These are phyloP conservation scores for Amblyraja radiata DNA, from an alignment of 2,797 vertebrate species.

Conservation along the genomic window DNA sequence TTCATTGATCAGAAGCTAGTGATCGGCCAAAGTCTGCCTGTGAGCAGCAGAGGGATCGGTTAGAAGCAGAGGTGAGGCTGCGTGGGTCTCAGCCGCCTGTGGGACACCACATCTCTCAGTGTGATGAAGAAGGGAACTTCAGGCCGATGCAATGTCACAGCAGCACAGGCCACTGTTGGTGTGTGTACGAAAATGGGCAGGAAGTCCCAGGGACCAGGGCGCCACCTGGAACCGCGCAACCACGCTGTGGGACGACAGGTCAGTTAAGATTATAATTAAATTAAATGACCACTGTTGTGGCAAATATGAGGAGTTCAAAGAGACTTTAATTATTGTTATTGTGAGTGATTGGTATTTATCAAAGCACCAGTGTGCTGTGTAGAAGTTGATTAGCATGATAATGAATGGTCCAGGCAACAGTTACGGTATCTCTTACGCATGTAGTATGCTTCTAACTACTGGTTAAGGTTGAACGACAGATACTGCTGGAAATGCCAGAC, in stretches of 20 bases:
- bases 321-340: background rate
- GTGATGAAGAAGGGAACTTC: slow-evolving; percentile 61
- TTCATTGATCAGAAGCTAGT: background rate
- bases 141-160: slow-evolving; percentile 66
- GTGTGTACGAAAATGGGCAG: slow-evolving; percentile 63
- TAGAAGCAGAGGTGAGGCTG: slow-evolving; percentile 37
- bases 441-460: no score
- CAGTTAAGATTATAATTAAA: background rate
- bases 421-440: no score
- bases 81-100: slow-evolving; percentile 10
- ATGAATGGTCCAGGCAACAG: no score
- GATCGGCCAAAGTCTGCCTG: background rate
- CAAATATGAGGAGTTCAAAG: background rate
- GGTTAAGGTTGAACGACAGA: no score
- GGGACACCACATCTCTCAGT: slow-evolving; percentile 52
- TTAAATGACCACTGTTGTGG: background rate
- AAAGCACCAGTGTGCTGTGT: no score
- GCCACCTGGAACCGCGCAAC: slow-evolving; percentile 51
- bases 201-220: slow-evolving; percentile 66
- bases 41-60: slow-evolving; percentile 1
- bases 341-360: no score
- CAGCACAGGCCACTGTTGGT: slow-evolving; percentile 76
- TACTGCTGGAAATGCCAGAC: no score
- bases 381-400: no score
- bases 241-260: slow-evolving; percentile 50